Percentiles rank a stretch among this genome's conserved stretches.
Conservation (phyloP, 2,113 vertebrate genomes). For the Microcebus ravelobensis region DNA sequence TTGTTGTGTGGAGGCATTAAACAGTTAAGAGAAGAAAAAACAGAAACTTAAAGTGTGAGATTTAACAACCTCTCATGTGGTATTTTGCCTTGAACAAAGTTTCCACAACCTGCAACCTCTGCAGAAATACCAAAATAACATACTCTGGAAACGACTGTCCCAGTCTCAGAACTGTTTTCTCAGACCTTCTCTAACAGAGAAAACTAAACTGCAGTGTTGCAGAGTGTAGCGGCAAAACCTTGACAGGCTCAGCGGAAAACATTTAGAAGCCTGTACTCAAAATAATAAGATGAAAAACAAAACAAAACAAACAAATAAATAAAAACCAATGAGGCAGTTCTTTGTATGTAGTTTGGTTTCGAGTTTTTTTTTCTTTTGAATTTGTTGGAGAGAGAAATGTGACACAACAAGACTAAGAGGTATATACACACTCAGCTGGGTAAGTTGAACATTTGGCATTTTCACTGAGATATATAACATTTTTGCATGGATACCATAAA, state of each 20-base stretch:
- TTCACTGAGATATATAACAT: neutral
- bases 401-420: neutral
- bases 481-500: neutral
- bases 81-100: neutral
- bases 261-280: slow-evolving; percentile 7
- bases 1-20: neutral
- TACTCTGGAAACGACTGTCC: neutral
- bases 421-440: neutral
- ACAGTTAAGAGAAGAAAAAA: neutral
- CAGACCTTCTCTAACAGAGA: neutral
- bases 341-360: neutral
- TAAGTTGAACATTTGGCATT: neutral
- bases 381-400: neutral
- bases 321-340: neutral
- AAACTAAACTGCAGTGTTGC: neutral
- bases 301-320: neutral
- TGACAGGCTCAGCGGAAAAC: neutral
- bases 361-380: neutral
- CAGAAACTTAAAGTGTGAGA: neutral
- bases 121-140: slow-evolving; percentile 28
- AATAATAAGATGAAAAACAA: neutral
- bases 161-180: neutral
- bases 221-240: neutral
- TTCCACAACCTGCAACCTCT: neutral
- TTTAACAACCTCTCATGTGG: neutral